A percentile compares a stretch with the other conserved stretches of the same genome.
Conservation (phyloP, 2,797 vertebrate genomes). For the Hydrolagus colliei region DNA sequence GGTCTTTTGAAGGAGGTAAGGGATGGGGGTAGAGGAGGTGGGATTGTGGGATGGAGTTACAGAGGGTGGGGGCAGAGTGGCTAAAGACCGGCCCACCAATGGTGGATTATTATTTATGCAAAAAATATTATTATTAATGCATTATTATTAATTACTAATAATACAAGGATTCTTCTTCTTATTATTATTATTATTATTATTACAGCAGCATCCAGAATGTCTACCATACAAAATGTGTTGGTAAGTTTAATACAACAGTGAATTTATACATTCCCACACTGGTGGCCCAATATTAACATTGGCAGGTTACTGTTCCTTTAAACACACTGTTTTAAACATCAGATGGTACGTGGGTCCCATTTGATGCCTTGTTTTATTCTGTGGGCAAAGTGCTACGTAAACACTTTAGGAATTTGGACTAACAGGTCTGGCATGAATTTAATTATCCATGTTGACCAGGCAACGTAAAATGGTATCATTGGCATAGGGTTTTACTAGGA, state of each 20-base stretch:
- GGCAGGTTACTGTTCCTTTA: not conserved
- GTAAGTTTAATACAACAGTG: not conserved
- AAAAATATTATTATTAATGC: too few species aligned
- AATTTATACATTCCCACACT: too few species aligned
- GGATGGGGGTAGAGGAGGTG: too few species aligned
- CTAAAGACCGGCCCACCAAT: too few species aligned
- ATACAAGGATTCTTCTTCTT: too few species aligned
- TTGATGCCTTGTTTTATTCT: not conserved
- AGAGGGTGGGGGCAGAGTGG: too few species aligned
- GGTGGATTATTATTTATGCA: too few species aligned
- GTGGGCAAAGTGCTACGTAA: not conserved
- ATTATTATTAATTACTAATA: too few species aligned
- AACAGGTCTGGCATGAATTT: conserved; percentile 22
- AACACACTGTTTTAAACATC: not conserved
- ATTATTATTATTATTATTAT: not conserved
- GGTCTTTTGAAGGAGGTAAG: too few species aligned
- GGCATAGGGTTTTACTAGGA: conserved; percentile 18
- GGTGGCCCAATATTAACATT: not conserved
- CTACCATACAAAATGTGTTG: not conserved
- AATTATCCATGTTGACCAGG: conserved; percentile 11
- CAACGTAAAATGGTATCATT: conserved; percentile 24
- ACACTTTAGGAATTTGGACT: conserved; percentile 16
- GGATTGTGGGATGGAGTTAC: too few species aligned
- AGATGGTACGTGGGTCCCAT: not conserved
- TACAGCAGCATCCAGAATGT: not conserved